Evolutionary conservation across 2,113 vertebrate species (phyloP).

Genomic region (Nibea coibor): DNA sequence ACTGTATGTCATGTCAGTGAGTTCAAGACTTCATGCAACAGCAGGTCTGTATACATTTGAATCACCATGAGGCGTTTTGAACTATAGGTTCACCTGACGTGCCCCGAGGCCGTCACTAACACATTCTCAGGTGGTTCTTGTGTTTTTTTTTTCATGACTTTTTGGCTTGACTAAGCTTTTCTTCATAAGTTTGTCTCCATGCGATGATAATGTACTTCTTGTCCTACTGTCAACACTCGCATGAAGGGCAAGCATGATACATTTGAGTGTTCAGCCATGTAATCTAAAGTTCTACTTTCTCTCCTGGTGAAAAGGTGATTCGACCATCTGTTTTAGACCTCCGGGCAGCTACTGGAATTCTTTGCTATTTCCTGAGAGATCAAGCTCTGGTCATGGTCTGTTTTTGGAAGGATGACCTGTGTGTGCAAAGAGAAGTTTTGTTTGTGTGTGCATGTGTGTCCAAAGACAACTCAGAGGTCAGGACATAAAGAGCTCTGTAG

Average conservation of each 20-base stretch:
- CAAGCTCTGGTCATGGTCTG: neutral
- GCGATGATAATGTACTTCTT: neutral
- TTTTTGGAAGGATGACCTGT: neutral
- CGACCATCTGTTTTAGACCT: neutral
- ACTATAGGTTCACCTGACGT: neutral
- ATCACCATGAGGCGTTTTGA: neutral
- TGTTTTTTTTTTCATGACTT: neutral
- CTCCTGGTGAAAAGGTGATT: neutral
- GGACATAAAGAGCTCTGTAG: neutral
- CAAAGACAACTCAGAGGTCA: conserved; percentile 16
- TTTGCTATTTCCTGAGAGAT: conserved; percentile 15
- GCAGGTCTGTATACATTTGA: neutral
- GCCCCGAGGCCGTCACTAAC: neutral
- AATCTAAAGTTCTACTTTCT: neutral
- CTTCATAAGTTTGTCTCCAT: neutral
- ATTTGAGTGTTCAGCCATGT: neutral
- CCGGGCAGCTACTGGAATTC: neutral
- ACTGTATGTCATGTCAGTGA: neutral
- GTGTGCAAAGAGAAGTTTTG: neutral
- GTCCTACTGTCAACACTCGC: neutral
- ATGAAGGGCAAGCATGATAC: neutral
- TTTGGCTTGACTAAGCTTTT: neutral
- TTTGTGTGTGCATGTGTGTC: neutral
- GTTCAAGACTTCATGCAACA: neutral
- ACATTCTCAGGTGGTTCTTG: neutral